These are phyloP conservation scores for Drosophila busckii DNA, from an alignment of 1,140 invertebrate species.

Conservation along the genomic window DNA sequence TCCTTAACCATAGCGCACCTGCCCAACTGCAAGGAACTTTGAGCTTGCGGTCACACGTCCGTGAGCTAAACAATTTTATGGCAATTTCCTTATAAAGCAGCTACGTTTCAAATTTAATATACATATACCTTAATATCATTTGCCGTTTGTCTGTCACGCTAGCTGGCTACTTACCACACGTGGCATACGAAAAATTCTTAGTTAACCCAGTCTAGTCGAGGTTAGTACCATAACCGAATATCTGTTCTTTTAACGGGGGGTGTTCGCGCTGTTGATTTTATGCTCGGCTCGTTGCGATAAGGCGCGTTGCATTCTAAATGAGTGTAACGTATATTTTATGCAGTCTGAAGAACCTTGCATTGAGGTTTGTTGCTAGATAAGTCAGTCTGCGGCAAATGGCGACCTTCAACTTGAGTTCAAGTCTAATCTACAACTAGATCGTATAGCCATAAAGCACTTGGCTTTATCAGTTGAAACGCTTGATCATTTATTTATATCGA, in stretches of 20 bases:
- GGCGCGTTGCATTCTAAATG: slow-evolving; percentile 64
- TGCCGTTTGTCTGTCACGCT: slow-evolving; percentile 57
- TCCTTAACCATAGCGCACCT: slow-evolving; percentile 56
- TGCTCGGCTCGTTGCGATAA: slow-evolving; percentile 54
- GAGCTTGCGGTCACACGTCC: slow-evolving; percentile 65
- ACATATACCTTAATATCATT: slow-evolving; percentile 41
- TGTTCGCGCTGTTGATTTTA: slow-evolving; percentile 35
- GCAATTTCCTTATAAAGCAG: slow-evolving; percentile 58
- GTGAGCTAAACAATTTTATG: slow-evolving; percentile 66
- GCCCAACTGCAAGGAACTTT: slow-evolving; percentile 36
- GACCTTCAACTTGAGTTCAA: slow-evolving; percentile 51
- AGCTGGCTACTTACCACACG: slow-evolving; percentile 53
- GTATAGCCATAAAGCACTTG: slow-evolving; percentile 4
- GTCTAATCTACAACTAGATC: slow-evolving; percentile 5
- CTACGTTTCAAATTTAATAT: slow-evolving; percentile 7
- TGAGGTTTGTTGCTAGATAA: slow-evolving; percentile 42
- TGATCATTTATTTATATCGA: too few species aligned
- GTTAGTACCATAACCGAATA: too few species aligned
- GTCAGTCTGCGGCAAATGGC: slow-evolving; percentile 33
- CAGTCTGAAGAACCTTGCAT: slow-evolving; percentile 30
- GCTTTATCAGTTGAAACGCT: too few species aligned
- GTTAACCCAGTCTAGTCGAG: not conserved
- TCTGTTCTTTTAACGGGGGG: too few species aligned
- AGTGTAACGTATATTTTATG: slow-evolving; percentile 75
- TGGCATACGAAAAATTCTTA: slow-evolving; percentile 33